A percentile compares a stretch with the other conserved stretches of the same genome.
Conservation (phyloP, 2,113 vertebrate genomes). For the Brachyhypopomus occidentalis region DNA sequence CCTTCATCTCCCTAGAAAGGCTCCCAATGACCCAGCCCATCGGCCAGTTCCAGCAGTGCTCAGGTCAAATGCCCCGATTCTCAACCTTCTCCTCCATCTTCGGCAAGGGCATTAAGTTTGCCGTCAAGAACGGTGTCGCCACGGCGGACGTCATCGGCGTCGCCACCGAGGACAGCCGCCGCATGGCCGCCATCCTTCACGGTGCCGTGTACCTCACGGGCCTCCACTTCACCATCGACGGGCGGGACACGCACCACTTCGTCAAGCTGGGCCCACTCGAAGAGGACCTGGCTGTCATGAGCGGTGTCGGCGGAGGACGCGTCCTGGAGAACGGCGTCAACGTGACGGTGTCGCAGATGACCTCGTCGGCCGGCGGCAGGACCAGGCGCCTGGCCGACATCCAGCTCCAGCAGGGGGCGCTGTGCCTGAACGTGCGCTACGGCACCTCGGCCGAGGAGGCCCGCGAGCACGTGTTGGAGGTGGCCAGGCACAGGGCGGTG, state of each 20-base stretch:
- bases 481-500: conserved; percentile 88
- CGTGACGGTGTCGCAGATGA: conserved; percentile 96
- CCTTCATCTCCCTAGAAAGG: conserved; percentile 93
- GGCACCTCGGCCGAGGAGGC: conserved; percentile 91
- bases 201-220: conserved; percentile 86
- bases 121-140: conserved; percentile 83
- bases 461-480: conserved; percentile 84
- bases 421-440: conserved; percentile 93
- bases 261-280: conserved; percentile 92
- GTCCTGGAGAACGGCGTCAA: conserved; percentile 94
- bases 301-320: conserved; percentile 74
- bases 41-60: conserved; percentile 69
- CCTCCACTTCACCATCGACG: conserved; percentile 90
- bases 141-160: conserved; percentile 92
- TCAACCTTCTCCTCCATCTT: conserved; percentile 90
- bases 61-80: conserved; percentile 80
- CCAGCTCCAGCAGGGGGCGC: conserved; percentile 90
- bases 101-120: conserved; percentile 92
- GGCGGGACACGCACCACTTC: conserved; percentile 93
- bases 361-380: conserved; percentile 85
- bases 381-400: conserved; percentile 95
- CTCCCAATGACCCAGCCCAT: conserved; percentile 85
- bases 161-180: conserved; percentile 92
- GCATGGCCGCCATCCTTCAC: conserved; percentile 90
- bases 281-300: conserved; percentile 84